These are phyloP conservation scores for Cyrtorhinus lividipennis DNA, from an alignment of 1,140 invertebrate species.

Conservation along the genomic window DNA sequence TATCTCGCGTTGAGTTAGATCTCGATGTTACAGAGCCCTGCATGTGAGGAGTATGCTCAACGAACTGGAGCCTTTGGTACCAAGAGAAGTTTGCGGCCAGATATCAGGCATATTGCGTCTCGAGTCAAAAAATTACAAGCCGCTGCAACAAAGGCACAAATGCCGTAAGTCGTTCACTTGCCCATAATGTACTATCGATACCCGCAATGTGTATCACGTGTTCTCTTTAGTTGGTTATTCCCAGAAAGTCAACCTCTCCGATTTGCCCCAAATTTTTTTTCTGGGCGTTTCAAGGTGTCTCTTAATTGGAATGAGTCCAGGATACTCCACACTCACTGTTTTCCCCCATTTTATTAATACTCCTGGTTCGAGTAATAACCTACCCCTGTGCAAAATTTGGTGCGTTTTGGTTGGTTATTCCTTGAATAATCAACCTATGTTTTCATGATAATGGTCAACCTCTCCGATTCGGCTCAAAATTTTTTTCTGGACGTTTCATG, in stretches of 20 bases:
- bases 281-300: neutral
- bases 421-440: too few species aligned
- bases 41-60: neutral
- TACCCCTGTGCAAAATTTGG: too few species aligned
- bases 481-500: too few species aligned
- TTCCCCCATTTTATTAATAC: too few species aligned
- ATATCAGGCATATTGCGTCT: neutral
- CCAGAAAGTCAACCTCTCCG: neutral
- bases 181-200: too few species aligned
- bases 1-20: neutral
- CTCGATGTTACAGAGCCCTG: neutral
- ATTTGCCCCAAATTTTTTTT: neutral
- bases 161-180: constrained; percentile 16
- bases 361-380: too few species aligned
- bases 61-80: neutral
- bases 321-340: neutral
- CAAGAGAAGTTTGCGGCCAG: neutral
- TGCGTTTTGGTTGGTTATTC: too few species aligned
- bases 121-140: constrained; percentile 15
- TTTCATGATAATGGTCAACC: too few species aligned
- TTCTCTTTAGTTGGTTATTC: neutral
- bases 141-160: neutral
- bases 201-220: too few species aligned
- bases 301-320: neutral
- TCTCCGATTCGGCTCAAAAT: too few species aligned